Evolutionary conservation across 2,113 vertebrate genomes (phyloP).

Genomic region (Meles meles): DNA sequence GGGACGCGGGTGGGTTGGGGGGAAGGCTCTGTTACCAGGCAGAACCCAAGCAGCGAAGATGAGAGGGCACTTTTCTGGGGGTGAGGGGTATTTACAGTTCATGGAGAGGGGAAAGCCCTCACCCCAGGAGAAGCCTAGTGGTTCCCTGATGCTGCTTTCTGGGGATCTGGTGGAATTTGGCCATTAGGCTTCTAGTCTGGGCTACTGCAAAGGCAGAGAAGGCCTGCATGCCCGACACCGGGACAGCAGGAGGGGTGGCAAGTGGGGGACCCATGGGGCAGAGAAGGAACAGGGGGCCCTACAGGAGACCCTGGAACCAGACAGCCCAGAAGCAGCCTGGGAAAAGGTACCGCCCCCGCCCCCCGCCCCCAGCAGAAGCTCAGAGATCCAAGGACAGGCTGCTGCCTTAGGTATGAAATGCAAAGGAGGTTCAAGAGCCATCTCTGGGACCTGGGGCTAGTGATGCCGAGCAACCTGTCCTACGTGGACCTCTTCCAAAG

Average conservation of each 20-base stretch:
- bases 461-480: neutral
- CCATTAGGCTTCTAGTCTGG: neutral
- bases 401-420: neutral
- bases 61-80: neutral
- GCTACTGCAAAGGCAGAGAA: neutral
- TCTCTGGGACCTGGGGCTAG: neutral
- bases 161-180: neutral
- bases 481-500: neutral
- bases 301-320: neutral
- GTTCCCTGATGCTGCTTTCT: too few relatives aligned
- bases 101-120: neutral
- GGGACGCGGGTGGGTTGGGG: neutral
- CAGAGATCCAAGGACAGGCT: neutral
- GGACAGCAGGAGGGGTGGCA: neutral
- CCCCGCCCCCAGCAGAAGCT: neutral
- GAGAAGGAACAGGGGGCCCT: neutral
- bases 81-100: neutral
- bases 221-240: accelerated
- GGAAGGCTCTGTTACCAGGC: neutral
- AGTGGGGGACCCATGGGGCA: neutral
- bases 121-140: neutral
- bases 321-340: neutral
- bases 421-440: neutral
- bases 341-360: neutral
- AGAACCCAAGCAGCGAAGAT: neutral